These are phyloP conservation scores for Hydrochoerus hydrochaeris DNA, from an alignment of 2,113 vertebrate species.

Conservation along the genomic window DNA sequence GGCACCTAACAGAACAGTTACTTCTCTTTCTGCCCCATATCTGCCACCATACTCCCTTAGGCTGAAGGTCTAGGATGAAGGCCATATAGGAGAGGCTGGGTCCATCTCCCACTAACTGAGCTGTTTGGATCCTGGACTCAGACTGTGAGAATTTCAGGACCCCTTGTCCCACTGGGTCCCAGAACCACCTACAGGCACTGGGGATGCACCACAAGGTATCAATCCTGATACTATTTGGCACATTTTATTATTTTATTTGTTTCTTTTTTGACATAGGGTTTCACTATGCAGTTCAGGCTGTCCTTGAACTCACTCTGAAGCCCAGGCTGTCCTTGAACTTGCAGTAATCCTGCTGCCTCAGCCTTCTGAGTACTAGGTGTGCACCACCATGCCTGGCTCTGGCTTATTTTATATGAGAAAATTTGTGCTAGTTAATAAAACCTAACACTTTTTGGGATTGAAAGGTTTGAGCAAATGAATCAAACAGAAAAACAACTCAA, in stretches of 20 bases:
- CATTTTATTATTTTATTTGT: too few species aligned
- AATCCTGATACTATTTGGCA: background rate
- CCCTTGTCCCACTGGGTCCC: background rate
- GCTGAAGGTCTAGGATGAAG: background rate
- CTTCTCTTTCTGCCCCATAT: background rate
- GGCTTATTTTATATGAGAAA: slow-evolving; percentile 6
- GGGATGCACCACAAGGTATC: background rate
- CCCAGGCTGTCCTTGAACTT: too few species aligned
- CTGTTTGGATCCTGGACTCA: background rate
- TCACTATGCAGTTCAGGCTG: too few species aligned
- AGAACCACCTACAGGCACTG: background rate
- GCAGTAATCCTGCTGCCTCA: too few species aligned
- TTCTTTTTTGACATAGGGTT: too few species aligned
- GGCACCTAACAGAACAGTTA: background rate
- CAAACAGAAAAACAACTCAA: background rate
- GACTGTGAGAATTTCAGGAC: background rate
- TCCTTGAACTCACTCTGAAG: too few species aligned
- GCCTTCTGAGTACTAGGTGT: too few species aligned
- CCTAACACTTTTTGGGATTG: background rate
- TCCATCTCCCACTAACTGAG: background rate
- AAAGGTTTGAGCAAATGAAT: slow-evolving; percentile 18
- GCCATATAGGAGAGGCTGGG: background rate
- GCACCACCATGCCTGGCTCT: too few species aligned
- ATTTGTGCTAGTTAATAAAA: slow-evolving; percentile 5
- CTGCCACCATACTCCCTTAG: too few species aligned